phyloP scores from a whole-genome alignment of 30 jellyfish, hydroid and myxozoan species.

The Cassiopea xamachana region DNA sequence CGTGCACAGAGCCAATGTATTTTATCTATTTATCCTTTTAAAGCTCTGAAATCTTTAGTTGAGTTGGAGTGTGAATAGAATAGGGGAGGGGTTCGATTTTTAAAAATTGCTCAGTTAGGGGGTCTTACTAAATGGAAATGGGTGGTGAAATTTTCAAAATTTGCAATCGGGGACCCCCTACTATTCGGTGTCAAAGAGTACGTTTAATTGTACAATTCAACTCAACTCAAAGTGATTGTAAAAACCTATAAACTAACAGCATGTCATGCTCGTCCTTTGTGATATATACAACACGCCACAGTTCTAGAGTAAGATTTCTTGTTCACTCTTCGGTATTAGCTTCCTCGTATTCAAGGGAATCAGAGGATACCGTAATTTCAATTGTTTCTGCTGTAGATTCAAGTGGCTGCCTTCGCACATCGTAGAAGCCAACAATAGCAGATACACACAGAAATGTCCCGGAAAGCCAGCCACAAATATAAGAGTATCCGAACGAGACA shows the following conservation, averaged over 20 bases:
- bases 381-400: conserved; percentile 8
- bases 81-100: too few species aligned
- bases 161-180: too few species aligned
- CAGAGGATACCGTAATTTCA: neutral
- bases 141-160: too few species aligned
- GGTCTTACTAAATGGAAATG: too few species aligned
- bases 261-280: neutral
- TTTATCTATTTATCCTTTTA: too few species aligned
- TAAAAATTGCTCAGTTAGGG: too few species aligned
- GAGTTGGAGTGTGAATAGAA: too few species aligned
- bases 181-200: too few species aligned
- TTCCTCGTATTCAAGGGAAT: neutral
- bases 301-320: neutral
- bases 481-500: conserved; percentile 52
- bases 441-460: conserved; percentile 25
- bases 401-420: neutral
- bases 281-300: neutral
- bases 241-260: neutral
- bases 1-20: too few species aligned
- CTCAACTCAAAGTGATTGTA: too few species aligned
- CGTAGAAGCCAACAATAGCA: conserved; percentile 17
- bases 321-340: neutral
- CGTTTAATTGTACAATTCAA: too few species aligned
- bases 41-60: too few species aligned
- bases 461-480: conserved; percentile 48